These are phyloP conservation scores for Meteorus sp. DNA, from an alignment of 1,140 invertebrate species.

Conservation along the genomic window DNA sequence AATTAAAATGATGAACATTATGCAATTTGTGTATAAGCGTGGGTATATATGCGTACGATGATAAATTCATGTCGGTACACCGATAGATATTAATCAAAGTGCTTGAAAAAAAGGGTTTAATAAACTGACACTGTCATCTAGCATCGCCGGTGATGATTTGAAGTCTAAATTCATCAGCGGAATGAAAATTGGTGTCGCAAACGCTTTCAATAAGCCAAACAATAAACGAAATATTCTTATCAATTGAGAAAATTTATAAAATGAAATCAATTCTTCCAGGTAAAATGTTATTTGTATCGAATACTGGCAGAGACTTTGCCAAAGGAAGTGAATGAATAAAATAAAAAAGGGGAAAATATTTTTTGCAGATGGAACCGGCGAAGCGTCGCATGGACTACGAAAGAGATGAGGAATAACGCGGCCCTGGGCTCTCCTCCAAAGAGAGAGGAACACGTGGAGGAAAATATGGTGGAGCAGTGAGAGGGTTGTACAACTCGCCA, in stretches of 20 bases:
- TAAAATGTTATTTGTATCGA: too few species aligned
- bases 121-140: too few species aligned
- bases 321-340: too few species aligned
- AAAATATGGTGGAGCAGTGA: constrained; percentile 27
- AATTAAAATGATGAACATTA: constrained; percentile 17
- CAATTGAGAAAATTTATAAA: too few species aligned
- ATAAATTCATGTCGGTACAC: too few species aligned
- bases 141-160: too few species aligned
- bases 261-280: too few species aligned
- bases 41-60: constrained; percentile 1
- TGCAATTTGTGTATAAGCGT: constrained; percentile 3
- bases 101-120: constrained; percentile 7
- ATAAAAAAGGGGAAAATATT: constrained; percentile 15
- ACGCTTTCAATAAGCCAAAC: too few species aligned
- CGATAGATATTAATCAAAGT: neutral
- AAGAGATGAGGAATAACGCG: neutral
- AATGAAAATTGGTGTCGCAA: too few species aligned
- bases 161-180: too few species aligned
- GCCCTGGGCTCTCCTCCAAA: constrained; percentile 15
- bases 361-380: constrained; percentile 24
- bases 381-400: constrained; percentile 19
- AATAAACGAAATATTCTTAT: too few species aligned
- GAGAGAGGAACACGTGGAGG: constrained; percentile 1
- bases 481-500: constrained; percentile 42
- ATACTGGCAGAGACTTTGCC: too few species aligned